Percentiles rank a stretch among this genome's conserved stretches.
These are phyloP conservation scores for Pseudococcus viburni DNA, from an alignment of 2,888 invertebrate genomes.

Conservation along the genomic window DNA sequence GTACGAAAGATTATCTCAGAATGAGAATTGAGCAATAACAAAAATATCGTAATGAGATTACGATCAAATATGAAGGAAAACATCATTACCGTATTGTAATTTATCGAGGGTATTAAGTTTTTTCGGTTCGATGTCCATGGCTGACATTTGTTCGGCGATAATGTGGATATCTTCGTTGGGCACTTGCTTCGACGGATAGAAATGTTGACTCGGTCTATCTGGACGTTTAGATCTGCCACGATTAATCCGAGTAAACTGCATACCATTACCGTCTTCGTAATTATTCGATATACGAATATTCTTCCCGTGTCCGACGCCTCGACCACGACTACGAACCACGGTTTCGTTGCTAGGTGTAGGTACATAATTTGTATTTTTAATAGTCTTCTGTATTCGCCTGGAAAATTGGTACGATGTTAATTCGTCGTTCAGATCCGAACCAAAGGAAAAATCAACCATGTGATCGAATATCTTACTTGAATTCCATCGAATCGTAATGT, in stretches of 20 bases:
- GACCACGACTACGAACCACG: constrained; percentile 33
- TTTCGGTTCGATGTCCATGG: constrained; percentile 13
- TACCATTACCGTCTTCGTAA: not conserved
- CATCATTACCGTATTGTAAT: not conserved
- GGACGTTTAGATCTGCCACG: constrained; percentile 55
- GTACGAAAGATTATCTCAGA: no score
- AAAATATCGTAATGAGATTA: no score
- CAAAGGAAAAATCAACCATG: not conserved
- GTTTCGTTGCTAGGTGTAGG: not conserved
- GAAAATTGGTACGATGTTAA: not conserved
- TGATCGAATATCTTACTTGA: not conserved
- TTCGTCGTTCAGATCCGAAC: not conserved
- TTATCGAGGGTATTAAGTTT: not conserved
- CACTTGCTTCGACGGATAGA: constrained; percentile 6
- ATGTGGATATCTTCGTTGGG: constrained; percentile 40
- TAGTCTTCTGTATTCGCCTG: constrained; percentile 27
- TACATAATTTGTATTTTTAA: constrained; percentile 10
- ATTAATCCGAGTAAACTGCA: constrained; percentile 53
- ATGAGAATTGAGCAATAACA: no score
- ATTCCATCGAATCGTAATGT: constrained; percentile 8
- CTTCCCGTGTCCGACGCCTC: constrained; percentile 32
- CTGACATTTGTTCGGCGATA: constrained; percentile 46
- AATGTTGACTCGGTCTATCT: constrained; percentile 17
- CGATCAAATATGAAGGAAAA: no score
- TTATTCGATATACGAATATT: constrained; percentile 10